These are phyloP conservation scores for Aphaenogaster rudis DNA, from an alignment of 1,140 invertebrate species.

Conservation along the genomic window DNA sequence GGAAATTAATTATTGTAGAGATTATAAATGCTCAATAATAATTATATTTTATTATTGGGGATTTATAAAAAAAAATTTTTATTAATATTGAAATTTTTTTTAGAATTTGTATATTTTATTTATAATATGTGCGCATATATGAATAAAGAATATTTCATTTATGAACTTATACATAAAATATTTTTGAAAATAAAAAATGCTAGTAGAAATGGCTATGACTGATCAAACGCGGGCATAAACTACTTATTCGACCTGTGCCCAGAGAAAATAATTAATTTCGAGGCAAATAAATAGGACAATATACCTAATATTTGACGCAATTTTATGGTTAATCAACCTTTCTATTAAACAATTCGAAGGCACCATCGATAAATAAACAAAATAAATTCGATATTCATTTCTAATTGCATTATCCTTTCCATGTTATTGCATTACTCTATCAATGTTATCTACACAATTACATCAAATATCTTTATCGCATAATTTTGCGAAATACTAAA, in stretches of 20 bases:
- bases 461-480: too few relatives aligned
- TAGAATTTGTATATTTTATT: neutral
- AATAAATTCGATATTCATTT: neutral
- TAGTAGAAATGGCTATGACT: neutral
- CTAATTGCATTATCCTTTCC: neutral
- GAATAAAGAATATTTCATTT: neutral
- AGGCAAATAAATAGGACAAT: neutral
- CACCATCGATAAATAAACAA: neutral
- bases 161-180: neutral
- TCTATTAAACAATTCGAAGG: neutral
- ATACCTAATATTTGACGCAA: neutral
- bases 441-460: neutral
- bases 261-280: neutral
- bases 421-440: neutral
- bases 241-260: neutral
- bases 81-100: neutral
- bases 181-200: neutral
- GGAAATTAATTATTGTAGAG: neutral
- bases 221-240: neutral
- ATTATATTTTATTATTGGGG: neutral
- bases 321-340: neutral
- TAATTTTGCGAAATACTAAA: neutral
- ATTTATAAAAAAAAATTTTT: constrained; percentile 15
- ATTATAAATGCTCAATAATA: too few relatives aligned
- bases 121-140: neutral